Base-by-base conservation (phyloP, 2,113 vertebrate genomes). In the Suncus etruscus region DNA sequence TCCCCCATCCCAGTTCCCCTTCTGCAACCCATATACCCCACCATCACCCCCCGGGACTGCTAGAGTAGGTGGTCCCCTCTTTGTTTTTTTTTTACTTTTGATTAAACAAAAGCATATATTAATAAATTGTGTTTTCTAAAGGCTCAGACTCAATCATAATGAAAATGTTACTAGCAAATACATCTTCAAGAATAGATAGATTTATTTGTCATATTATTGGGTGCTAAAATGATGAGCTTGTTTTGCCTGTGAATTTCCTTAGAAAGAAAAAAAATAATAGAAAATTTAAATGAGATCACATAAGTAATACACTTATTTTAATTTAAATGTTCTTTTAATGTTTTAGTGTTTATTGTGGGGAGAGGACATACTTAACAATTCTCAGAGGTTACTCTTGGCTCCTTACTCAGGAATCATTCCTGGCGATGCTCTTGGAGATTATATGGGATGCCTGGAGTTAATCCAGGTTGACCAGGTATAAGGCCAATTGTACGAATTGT, bases 81-180 rank as follows among this genome's bases (percentile, higher is more conserved):
- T n/a, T n/a, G n/a, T 39, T 39, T 39, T 39, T 22, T 16, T 87
- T 6, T 96, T 70, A 24, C 6, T 82, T 94, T 83, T 93, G 61
- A 83, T 96, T 94, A 94, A 75, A 76, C 45, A 74, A 90, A 84
- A 79, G 31, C 25, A 39, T 75, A 22, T 11, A 32, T 87, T 94
- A 92, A 79, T 51, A 86, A 91, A 74, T 86, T 80, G 25, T 65
- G 9, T 80, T 87, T 90, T n/a, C 73, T 86, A 86, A 87, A 51
- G 89, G 87, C 27, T 66, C 24, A 91, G 9, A 39, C 86, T 47
- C 39, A 78, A 11, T 83, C 25, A 66, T 83, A 81, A 79, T 45
- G n/a, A 3, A 92, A 90, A 72, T 79, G 87, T 80, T 58, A 47
- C n/a, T 89, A 94, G 18, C 12, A 89, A 3, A 32, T 3, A 86